phyloP scores from a whole-genome alignment of 2,797 vertebrate species.

The Myioborus miniatus region DNA sequence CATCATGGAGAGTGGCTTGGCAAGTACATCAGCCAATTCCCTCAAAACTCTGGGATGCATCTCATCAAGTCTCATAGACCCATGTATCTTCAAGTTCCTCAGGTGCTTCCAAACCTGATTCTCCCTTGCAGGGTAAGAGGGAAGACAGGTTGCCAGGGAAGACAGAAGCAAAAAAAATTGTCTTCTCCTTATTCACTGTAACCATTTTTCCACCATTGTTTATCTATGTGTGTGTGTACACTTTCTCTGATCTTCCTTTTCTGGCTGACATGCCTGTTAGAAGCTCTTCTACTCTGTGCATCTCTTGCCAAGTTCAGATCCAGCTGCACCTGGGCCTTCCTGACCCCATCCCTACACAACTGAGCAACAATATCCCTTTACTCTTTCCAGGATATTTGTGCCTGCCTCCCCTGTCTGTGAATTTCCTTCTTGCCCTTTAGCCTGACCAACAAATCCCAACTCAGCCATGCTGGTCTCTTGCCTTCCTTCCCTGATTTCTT shows the following conservation, averaged over 20 bases:
- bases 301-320: neutral
- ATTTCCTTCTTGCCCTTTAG: neutral
- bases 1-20: neutral
- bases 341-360: neutral
- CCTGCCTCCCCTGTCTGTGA: neutral
- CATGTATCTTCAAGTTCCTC: neutral
- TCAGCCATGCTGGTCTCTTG: neutral
- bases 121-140: neutral
- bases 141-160: neutral
- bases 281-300: neutral
- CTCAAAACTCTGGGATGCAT: neutral
- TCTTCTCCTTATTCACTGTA: neutral
- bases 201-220: neutral
- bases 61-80: neutral
- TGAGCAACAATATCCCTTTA: neutral
- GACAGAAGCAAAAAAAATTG: neutral
- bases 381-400: neutral
- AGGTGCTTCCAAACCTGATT: neutral
- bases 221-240: fast-evolving
- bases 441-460: neutral
- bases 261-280: neutral
- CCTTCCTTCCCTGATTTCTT: neutral
- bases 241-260: neutral
- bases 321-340: neutral
- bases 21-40: neutral